These are phyloP conservation scores for Limnephilus rhombicus DNA, from an alignment of 2,888 invertebrate species.

Conservation along the genomic window DNA sequence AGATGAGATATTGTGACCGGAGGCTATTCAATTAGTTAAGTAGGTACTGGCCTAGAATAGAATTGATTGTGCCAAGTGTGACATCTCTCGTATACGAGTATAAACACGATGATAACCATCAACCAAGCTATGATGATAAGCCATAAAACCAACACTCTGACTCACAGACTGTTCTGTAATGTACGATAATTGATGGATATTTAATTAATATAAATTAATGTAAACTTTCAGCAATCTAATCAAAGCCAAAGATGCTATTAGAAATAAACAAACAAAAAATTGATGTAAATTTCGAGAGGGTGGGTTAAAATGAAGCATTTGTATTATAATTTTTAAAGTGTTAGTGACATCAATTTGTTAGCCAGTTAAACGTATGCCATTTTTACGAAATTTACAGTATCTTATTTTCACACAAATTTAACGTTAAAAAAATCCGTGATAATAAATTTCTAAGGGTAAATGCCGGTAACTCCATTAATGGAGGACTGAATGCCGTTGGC, in stretches of 20 bases:
- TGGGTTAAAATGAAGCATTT: not conserved
- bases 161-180: not conserved
- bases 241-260: not conserved
- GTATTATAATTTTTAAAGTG: not conserved
- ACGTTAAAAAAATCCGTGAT: not conserved
- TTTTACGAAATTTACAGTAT: not conserved
- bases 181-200: not conserved
- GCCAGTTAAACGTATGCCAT: not conserved
- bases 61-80: conserved; percentile 45
- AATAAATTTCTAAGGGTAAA: too few relatives aligned
- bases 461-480: too few relatives aligned
- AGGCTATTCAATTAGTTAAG: conserved; percentile 28
- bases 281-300: not conserved
- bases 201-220: not conserved
- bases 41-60: conserved; percentile 28
- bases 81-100: conserved; percentile 4
- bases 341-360: not conserved
- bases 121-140: not conserved
- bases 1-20: not conserved
- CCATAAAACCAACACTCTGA: not conserved
- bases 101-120: not conserved
- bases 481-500: too few relatives aligned
- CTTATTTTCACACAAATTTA: not conserved
- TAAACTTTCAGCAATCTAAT: not conserved
- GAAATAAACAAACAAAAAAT: not conserved